These are phyloP conservation scores for Furnarius figulus DNA, from an alignment of 2,113 vertebrate species.

Conservation along the genomic window DNA sequence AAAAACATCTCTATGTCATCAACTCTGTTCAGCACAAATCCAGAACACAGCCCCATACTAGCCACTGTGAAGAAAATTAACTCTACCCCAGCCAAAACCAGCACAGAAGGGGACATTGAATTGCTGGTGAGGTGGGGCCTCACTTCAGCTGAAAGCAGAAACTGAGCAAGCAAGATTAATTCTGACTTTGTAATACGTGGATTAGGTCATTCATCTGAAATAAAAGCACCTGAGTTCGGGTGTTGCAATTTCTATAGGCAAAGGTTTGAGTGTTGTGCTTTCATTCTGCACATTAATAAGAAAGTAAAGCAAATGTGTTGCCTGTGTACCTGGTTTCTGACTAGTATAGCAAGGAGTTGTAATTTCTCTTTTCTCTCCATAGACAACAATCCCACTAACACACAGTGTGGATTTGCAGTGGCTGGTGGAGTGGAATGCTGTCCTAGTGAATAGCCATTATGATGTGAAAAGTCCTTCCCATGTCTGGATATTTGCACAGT, in stretches of 20 bases:
- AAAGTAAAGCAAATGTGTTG: neutral
- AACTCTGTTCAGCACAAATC: neutral
- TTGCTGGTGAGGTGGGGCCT: neutral
- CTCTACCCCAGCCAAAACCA: neutral
- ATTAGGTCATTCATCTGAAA: neutral
- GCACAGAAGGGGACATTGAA: neutral
- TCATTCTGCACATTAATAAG: neutral
- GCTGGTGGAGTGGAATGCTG: constrained; percentile 96
- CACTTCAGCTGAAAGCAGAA: neutral
- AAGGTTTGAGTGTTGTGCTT: neutral
- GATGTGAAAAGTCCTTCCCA: constrained; percentile 98
- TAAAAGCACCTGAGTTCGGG: neutral
- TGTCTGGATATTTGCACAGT: constrained; percentile 98
- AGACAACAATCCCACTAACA: constrained; percentile 87
- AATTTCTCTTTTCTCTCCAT: neutral
- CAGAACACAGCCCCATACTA: neutral
- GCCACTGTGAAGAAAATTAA: neutral
- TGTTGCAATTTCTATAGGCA: neutral
- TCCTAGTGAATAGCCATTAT: constrained; percentile 93
- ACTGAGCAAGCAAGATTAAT: neutral
- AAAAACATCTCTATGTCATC: neutral
- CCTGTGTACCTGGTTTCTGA: neutral
- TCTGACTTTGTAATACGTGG: neutral
- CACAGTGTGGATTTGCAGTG: constrained; percentile 96
- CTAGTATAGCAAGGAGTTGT: neutral